A percentile compares a stretch with the other conserved stretches of the same genome.
Conservation (phyloP, 2,888 invertebrate genomes). For the Rambutsinella grinnellia region DNA sequence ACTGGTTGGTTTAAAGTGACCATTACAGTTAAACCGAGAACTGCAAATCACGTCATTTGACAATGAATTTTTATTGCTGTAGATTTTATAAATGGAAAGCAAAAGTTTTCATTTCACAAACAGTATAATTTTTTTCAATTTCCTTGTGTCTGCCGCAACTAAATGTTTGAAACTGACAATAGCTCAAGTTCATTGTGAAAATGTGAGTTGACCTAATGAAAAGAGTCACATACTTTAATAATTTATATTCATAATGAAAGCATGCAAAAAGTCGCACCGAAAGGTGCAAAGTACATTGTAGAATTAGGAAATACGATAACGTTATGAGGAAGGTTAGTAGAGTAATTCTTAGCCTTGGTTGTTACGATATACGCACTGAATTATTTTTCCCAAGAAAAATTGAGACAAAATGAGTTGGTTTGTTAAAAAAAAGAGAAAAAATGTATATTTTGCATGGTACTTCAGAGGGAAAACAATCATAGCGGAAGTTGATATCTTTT, state of each 20-base stretch:
- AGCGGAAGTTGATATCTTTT: conserved; percentile 32
- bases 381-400: too few species aligned
- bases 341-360: conserved; percentile 22
- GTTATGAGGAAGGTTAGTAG: conserved; percentile 40
- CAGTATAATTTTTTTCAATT: conserved; percentile 9
- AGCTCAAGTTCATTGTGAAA: conserved; percentile 4
- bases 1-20: too few species aligned
- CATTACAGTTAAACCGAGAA: conserved; percentile 33
- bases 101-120: background rate
- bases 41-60: conserved; percentile 6
- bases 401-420: too few species aligned
- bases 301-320: conserved; percentile 1
- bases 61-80: too few species aligned
- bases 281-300: background rate
- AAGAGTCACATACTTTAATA: background rate
- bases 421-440: background rate
- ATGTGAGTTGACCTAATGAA: conserved; percentile 44
- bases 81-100: background rate
- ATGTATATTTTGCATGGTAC: background rate
- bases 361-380: background rate
- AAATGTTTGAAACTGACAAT: conserved; percentile 33
- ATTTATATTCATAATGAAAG: background rate
- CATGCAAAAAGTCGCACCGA: background rate
- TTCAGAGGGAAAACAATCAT: conserved; percentile 9
- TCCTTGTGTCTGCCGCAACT: conserved; percentile 27